Conservation (phyloP, 2,888 invertebrate genomes). For the Eledone cirrhosa region DNA sequence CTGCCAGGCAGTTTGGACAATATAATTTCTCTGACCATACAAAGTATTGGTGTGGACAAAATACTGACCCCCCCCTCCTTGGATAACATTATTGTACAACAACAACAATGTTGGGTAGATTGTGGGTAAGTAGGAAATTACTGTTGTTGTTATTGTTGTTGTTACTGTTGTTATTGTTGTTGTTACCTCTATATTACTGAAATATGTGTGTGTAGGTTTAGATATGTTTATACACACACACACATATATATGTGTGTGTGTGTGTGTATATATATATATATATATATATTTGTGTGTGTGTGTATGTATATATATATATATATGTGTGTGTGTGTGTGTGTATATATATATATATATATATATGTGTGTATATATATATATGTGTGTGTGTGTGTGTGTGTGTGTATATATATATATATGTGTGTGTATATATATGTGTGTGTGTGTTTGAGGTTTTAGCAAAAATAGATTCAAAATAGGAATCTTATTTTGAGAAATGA, state of each 20-base stretch:
- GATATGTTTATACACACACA: neutral
- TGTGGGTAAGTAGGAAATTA: constrained; percentile 7
- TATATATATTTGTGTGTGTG: neutral
- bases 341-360: neutral
- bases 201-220: neutral
- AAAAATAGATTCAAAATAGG: too few species aligned
- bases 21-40: too few species aligned
- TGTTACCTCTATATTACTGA: too few species aligned
- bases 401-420: neutral
- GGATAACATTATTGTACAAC: neutral
- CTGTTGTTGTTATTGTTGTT: neutral
- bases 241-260: neutral
- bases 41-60: neutral
- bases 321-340: neutral
- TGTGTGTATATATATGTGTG: neutral
- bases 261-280: constrained; percentile 11
- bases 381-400: neutral
- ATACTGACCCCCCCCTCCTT: neutral
- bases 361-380: neutral
- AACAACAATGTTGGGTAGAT: neutral
- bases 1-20: too few species aligned
- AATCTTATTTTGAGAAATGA: too few species aligned
- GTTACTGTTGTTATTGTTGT: neutral
- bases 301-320: constrained; percentile 10
- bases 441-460: neutral